These are phyloP conservation scores for Cacoxenus indagator DNA, from an alignment of 2,888 invertebrate genomes.

Conservation along the genomic window DNA sequence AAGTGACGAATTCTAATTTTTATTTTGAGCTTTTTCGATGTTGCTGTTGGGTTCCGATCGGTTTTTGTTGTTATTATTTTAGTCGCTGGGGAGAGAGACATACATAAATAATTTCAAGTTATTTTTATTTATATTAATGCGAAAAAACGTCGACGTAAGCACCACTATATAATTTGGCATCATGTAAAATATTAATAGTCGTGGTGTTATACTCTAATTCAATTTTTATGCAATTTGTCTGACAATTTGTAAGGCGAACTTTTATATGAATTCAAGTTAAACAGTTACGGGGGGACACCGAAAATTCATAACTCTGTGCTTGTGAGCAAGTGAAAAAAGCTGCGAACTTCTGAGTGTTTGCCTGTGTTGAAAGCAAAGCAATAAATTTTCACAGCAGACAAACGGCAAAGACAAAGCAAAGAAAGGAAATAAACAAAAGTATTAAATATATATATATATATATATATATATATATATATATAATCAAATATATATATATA, in stretches of 20 bases:
- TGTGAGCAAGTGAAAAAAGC: too few species aligned
- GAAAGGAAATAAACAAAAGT: background rate
- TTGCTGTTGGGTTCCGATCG: background rate
- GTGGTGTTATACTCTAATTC: too few species aligned
- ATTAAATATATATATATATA: background rate
- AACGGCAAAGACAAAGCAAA: background rate
- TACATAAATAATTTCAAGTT: conserved; percentile 17
- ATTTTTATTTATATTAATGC: conserved; percentile 11
- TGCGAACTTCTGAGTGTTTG: too few species aligned
- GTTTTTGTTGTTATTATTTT: background rate
- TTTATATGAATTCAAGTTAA: too few species aligned
- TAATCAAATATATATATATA: background rate
- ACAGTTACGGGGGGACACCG: too few species aligned
- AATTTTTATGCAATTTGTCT: too few species aligned
- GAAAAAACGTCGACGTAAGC: background rate
- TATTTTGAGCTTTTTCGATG: background rate
- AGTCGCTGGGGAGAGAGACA: background rate
- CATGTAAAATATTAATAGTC: background rate
- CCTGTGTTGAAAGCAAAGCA: background rate
- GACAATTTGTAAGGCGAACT: too few species aligned
- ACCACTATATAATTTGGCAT: background rate
- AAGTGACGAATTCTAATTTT: background rate
- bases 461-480: background rate
- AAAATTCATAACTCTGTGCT: too few species aligned
- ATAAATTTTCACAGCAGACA: background rate